Base-by-base conservation (phyloP, 2,888 invertebrate genomes). In the Napeogenes inachia region DNA sequence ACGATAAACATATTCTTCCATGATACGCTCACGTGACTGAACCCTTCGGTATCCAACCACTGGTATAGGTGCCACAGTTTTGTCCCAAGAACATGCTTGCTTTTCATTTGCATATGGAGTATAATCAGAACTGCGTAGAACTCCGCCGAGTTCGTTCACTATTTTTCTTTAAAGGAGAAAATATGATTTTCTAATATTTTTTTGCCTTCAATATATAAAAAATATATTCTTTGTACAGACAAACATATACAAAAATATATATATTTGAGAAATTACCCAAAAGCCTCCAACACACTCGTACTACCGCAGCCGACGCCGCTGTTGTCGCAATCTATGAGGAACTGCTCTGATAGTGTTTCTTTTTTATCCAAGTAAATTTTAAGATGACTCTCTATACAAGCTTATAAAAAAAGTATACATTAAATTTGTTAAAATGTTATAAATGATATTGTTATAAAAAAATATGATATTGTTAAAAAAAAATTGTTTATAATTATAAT, bases 21-120 rank as follows among this genome's bases (percentile, higher is more conserved):
- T 81, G 0, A 59, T 53, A 2, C 62, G 63, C 50, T 79, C 79
- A 56, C 76, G 59, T 1, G 68, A 56, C 4, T 45, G 38, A 0
- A 80, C 70, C 46, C 76, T 66, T 59, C 47, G 63, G 56, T 71
- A 74, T 0, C 81, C 80, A 4, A 70, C 56, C 0, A 79, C 77
- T 0, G 75, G 73, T 0, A 70, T 5, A 0, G 68, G 68, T 12
- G 47, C n/a, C 1, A 67, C 61, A 0, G 13, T 12, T 0, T 62
- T 35, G 4, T 61, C 33, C 74, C 74, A 72, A 6, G 68, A 54
- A 58, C 77, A 80, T 4, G 50, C 0, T 5, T 35, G 13, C 54
- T 68, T 45, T 8, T 32, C 10, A 4, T n/a, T 56, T 0, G 59
- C 30, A 50, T 78, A 80, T 0, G 66, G 63, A 10, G 30, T 62